Conservation (phyloP, 2,888 invertebrate species). For the Asteroscopus sphinx region DNA sequence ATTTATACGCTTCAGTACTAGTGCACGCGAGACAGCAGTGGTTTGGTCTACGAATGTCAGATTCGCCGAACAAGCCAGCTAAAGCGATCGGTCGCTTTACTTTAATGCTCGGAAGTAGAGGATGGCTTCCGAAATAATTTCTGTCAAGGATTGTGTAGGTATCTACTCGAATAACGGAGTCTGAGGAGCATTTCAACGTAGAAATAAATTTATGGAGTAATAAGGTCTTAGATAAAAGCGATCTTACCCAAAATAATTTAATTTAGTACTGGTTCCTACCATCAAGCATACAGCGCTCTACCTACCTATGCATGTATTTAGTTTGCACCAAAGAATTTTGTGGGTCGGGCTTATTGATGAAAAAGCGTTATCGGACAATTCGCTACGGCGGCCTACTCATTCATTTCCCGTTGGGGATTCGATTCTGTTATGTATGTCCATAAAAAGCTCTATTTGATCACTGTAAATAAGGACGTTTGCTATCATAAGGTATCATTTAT, state of each 20-base stretch:
- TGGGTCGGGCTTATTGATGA: slow-evolving; percentile 62
- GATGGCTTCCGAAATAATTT: slow-evolving; percentile 6
- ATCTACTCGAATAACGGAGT: background rate
- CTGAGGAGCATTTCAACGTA: background rate
- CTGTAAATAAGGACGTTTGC: slow-evolving; percentile 18
- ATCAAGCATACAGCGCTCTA: slow-evolving; percentile 6
- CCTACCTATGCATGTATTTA: slow-evolving; percentile 16
- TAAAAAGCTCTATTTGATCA: slow-evolving; percentile 38
- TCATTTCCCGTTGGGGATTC: slow-evolving; percentile 71
- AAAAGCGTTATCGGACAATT: slow-evolving; percentile 67
- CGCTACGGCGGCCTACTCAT: slow-evolving; percentile 58
- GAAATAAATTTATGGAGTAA: too few species aligned
- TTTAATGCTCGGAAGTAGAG: background rate
- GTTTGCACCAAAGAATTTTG: slow-evolving; percentile 35
- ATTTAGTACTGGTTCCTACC: slow-evolving; percentile 22
- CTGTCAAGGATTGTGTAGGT: background rate
- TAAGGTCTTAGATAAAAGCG: too few species aligned
- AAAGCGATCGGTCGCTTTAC: background rate
- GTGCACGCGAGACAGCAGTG: too few species aligned
- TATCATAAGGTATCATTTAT: background rate
- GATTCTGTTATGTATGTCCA: slow-evolving; percentile 60
- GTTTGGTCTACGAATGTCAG: background rate
- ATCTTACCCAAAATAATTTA: slow-evolving; percentile 25
- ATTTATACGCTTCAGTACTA: too few species aligned
- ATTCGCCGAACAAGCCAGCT: background rate